Base-by-base conservation (phyloP, 2,797 vertebrate genomes). In the Spatula versicolor region DNA sequence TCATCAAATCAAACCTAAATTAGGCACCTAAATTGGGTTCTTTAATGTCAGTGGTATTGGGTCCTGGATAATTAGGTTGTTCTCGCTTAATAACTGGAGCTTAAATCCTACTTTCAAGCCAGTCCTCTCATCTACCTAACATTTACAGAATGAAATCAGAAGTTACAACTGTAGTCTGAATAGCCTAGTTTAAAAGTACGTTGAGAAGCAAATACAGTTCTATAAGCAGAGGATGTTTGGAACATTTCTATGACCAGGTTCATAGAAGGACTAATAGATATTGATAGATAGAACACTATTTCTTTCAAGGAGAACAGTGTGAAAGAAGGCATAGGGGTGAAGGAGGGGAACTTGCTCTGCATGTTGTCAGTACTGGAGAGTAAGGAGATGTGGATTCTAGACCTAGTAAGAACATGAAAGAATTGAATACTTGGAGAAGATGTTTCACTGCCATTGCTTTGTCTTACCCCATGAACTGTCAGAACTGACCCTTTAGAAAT, bases 1-100 rank as follows among this genome's bases (percentile, higher is more conserved):
- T 15, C 69, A 41, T 72, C 54, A 75, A 83, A 88, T 72, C 58
- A 73, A 83, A 88, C n/a, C 26, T 94, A 89, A 95, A 86, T 90
- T 86, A 87, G 37, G 26, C 41, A 37, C 55, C 23, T 75, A 84
- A 94, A 95, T 84, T 86, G 67, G 31, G n/a, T 62, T 84, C 31
- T 77, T 77, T 93, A 58, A 78, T 96, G 91, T 91, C 43, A 83
- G 1, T 84, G 16, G 62, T 91, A 62, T 26, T 71, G 28, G 46
- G 50, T 83, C 59, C 62, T 86, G 15, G 21, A 7, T 91, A 83
- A 90, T 39, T 54, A 82, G 54, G 81, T 78, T 91, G 52, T 92
- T 82, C 56, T 62, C 71, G 91, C 31, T 73, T 90, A 86, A 92
- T 69, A 91, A 82, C 31, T 55, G 77, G 82, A 88, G 56, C 26